Percentiles rank a stretch among this genome's conserved stretches.
Evolutionary conservation across 2,113 vertebrate genomes (phyloP).

Genomic region (Scopus umbretta): DNA sequence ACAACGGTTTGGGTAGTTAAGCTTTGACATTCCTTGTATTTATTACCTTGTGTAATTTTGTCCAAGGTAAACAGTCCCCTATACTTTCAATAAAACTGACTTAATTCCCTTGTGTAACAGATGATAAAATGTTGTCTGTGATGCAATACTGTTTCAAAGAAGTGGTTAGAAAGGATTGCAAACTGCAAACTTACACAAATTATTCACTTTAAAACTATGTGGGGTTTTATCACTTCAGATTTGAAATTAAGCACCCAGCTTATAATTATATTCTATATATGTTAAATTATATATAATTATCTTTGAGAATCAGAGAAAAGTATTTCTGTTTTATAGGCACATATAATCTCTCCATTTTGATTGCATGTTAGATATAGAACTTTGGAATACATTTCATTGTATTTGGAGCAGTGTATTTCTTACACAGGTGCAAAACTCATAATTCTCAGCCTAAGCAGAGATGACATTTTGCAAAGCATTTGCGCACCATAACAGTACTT

Average conservation of each 20-base stretch:
- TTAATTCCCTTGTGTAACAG: slow-evolving; percentile 24
- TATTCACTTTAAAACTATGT: background rate
- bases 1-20: slow-evolving; percentile 69
- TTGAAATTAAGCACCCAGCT: slow-evolving; percentile 1
- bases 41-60: slow-evolving; percentile 68
- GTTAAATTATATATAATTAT: slow-evolving; percentile 11
- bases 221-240: background rate
- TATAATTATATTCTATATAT: background rate
- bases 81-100: slow-evolving; percentile 22
- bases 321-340: background rate
- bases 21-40: slow-evolving; percentile 70
- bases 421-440: background rate
- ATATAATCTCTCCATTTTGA: background rate
- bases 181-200: background rate
- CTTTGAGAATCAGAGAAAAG: background rate
- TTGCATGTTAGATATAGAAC: background rate
- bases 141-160: background rate
- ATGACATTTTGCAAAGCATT: background rate
- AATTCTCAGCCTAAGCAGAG: background rate
- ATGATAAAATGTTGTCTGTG: slow-evolving; percentile 17
- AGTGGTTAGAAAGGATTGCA: slow-evolving; percentile 20
- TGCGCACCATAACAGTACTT: background rate
- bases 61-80: slow-evolving; percentile 55
- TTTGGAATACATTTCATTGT: background rate
- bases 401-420: background rate